Percentiles rank a stretch among this genome's conserved stretches.
phyloP scores from a whole-genome alignment of 2,888 invertebrate species.

The Pristionchus japonicus region DNA sequence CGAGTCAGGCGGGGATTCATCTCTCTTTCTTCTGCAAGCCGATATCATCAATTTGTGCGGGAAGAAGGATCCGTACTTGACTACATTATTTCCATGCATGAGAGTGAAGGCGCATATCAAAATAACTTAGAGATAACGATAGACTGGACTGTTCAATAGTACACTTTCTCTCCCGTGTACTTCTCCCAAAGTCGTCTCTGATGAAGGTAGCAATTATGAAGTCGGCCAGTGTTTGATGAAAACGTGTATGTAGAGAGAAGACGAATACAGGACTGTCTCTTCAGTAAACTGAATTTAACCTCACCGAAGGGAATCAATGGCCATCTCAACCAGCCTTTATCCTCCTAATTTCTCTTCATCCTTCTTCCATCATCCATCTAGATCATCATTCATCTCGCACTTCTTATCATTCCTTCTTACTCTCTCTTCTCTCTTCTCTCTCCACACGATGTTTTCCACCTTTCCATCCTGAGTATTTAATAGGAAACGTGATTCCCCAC shows the following conservation, averaged over 20 bases:
- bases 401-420: constrained; percentile 19
- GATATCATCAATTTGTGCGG: not conserved
- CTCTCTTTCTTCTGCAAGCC: not conserved
- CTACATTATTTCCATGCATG: not conserved
- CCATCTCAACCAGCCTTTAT: not conserved
- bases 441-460: not conserved
- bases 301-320: not conserved
- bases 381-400: not conserved
- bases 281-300: not conserved
- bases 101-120: not conserved
- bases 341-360: not conserved
- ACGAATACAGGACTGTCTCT: not conserved
- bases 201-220: not conserved
- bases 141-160: not conserved
- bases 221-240: not conserved
- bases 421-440: not conserved
- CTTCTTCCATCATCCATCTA: not conserved
- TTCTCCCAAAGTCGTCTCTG: not conserved
- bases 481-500: constrained; percentile 18
- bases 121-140: not conserved
- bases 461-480: constrained; percentile 12
- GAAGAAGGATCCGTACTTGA: not conserved
- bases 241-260: not conserved
- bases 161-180: not conserved
- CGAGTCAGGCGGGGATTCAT: too few relatives aligned